Base-by-base conservation (phyloP, 2,888 invertebrate species). In the Yponomeuta malinellus region DNA sequence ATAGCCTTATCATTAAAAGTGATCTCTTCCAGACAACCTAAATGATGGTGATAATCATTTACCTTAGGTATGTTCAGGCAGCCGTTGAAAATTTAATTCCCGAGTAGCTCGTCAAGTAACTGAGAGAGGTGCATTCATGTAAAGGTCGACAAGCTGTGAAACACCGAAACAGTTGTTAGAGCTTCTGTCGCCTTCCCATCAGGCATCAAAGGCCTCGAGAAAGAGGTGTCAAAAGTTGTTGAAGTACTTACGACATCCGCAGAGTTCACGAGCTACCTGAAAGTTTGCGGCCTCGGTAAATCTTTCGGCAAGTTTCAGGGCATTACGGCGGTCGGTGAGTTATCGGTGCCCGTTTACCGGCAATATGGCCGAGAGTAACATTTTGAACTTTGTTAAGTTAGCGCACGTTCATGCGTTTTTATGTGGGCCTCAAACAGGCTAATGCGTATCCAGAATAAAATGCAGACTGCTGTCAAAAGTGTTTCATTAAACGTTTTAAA, bases 201-300 rank as follows among this genome's bases (percentile, higher is more conserved):
- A 59, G 1, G 52, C 59, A 68, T 68, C 68, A 68, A 68, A 48
- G 68, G 33, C 59, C 31, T 29, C 29, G 52, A n/a, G 10, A 52
- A 52, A 52, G 68, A 68, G 68, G 68, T 68, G 68, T 68, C 68
- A 68, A 33, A 68, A 68, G 52, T 68, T 68, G 68, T 68, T 52
- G 68, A 68, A 52, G 23, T 23, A 68, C 52, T 68, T 68, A 68
- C 68, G 68, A 52, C 52, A 29, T 52, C 48, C 48, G 48, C n/a
- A 29, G 65, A 65, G 65, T 65, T 65, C 31, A 29, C 33, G 65
- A 65, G 76, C 78, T 80, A 79, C 79, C 79, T 77, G 69, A 79
- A 86, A 85, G 78, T 85, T 78, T 74, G 75, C 75, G 79, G 83
- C 82, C 84, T 78, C 83, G 81, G 80, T 86, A 85, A 87, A 86